Base-by-base conservation (phyloP, 2,888 invertebrate species). In the Sycophila texana region DNA sequence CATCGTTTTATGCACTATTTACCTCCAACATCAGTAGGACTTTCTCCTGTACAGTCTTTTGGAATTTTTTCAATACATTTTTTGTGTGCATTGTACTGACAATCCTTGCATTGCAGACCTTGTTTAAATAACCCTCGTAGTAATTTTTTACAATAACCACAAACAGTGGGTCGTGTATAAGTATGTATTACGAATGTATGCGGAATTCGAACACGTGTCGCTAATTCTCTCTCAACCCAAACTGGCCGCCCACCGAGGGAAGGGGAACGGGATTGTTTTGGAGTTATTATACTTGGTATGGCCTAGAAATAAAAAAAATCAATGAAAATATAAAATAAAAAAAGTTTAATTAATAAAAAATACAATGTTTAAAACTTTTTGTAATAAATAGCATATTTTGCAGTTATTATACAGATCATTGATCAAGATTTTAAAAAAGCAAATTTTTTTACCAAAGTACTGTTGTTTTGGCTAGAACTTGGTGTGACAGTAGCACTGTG, bases 101-200 rank as follows among this genome's bases (percentile, higher is more conserved):
- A 98, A 92, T 99, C 99, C 91, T 96, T 95, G 91, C 99, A 99
- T 91, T 99, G 99, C 85, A 98, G 92, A 77, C 99, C 99, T 92
- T 99, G 99, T 89, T 97, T 97, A 92, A 99, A 98, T 70, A 99
- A 92, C 0, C 99, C 99, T 84, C 96, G 96, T 83, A 99, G 93
- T 86, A 99, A 93, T 91, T 98, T 98, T 91, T 98, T 97, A 92
- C 99, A 99, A 90, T 95, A 94, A 86, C 98, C 96, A 90, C 99
- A 99, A 22, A 99, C 96, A 0, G 99, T 99, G 74, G 99, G 99
- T 70, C 97, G 93, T 66, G 98, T 98, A 92, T 99, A 99, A 74
- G 97, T 96, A 92, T 99, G 99, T 83, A 99, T 94, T 88, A 97
- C 96, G 92, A 99, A 99, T 5, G 99, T 99, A 92, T 99, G 99